Evolutionary conservation across 1,140 invertebrate species (phyloP).

Genomic region (Cyphomyrmex costatus): DNA sequence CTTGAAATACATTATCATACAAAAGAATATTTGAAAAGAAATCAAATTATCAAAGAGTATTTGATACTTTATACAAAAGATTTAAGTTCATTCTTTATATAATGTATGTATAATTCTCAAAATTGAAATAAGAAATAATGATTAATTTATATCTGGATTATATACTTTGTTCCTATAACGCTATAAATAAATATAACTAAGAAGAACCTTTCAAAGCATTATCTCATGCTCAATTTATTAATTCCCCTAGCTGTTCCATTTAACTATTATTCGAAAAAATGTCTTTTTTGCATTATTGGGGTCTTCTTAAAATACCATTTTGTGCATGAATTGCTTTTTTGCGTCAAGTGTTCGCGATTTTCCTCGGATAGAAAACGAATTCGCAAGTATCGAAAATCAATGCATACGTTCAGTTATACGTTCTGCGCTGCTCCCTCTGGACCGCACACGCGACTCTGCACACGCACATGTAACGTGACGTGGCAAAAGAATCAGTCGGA

Average conservation of each 20-base stretch:
- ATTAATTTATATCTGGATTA: not conserved
- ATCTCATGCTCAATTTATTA: not conserved
- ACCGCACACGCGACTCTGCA: not conserved
- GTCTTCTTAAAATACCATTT: slow-evolving; percentile 33
- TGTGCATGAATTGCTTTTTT: slow-evolving; percentile 16
- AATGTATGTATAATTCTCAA: not conserved
- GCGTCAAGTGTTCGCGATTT: slow-evolving; percentile 28
- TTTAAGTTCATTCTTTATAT: slow-evolving; percentile 4
- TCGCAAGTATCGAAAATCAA: slow-evolving; percentile 52
- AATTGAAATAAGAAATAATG: not conserved
- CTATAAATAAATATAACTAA: slow-evolving; percentile 36
- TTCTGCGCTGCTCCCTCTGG: not conserved
- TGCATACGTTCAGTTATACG: slow-evolving; percentile 13
- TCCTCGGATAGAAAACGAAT: slow-evolving; percentile 31
- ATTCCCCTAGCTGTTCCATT: not conserved
- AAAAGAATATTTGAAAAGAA: slow-evolving; percentile 5
- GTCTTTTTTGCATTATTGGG: slow-evolving; percentile 6
- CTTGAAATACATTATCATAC: not conserved
- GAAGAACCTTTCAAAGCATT: not conserved
- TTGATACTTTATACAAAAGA: not conserved
- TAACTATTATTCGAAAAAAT: slow-evolving; percentile 47
- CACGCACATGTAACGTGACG: slow-evolving; percentile 25
- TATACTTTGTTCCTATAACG: not conserved
- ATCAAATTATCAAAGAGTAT: not conserved
- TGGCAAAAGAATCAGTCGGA: slow-evolving; percentile 19